A percentile compares a stretch with the other conserved stretches of the same genome.
Evolutionary conservation across 2,113 vertebrate species (phyloP).

Genomic region (Myotis yumanensis): DNA sequence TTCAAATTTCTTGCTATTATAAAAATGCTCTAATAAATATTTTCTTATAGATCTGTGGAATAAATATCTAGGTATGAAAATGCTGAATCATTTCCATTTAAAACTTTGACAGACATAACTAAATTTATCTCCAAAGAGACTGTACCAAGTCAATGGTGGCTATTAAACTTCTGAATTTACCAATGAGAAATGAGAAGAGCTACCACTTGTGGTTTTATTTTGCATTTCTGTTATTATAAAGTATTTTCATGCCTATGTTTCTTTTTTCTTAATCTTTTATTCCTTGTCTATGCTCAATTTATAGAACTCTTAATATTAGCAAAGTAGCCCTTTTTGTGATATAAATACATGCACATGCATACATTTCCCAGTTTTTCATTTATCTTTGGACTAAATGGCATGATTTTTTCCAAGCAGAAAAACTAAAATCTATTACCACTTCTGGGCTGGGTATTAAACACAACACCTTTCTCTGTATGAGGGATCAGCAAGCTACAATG

Average conservation of each 20-base stretch:
- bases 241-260: conserved; percentile 6
- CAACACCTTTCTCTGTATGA: neutral
- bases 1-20: neutral
- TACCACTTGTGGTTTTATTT: conserved; percentile 8
- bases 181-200: neutral
- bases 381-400: neutral
- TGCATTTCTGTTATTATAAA: conserved; percentile 3
- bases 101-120: neutral
- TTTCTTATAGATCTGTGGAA: conserved; percentile 16
- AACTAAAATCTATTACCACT: neutral
- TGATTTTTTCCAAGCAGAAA: neutral
- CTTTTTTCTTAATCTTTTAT: neutral
- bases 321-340: neutral
- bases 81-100: neutral
- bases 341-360: neutral
- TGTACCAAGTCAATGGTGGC: neutral
- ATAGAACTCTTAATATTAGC: conserved; percentile 6
- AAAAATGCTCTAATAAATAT: conserved; percentile 19
- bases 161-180: conserved; percentile 1
- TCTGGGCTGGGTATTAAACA: neutral
- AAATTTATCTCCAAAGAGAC: conserved; percentile 23
- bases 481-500: neutral
- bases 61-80: neutral
- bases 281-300: conserved; percentile 7
- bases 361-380: conserved; percentile 22